Percentiles rank a stretch among this genome's conserved stretches.
Conservation (phyloP, 2,888 invertebrate species). For the Brachypalpus laphriformis region DNA sequence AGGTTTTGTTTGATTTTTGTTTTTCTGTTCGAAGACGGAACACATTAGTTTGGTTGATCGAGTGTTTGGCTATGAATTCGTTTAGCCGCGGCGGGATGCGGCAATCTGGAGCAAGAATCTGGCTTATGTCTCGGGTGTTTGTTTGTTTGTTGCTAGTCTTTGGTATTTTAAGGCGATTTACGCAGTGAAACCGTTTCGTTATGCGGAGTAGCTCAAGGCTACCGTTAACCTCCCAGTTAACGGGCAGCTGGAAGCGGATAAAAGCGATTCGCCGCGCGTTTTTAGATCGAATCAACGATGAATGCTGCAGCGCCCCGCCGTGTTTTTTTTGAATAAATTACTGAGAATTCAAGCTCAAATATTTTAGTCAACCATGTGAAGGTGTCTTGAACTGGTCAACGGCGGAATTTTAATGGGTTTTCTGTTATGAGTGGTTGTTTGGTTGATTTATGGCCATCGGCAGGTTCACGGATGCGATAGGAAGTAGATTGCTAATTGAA, state of each 20-base stretch:
- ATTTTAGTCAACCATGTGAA: conserved; percentile 18
- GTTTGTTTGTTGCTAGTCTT: conserved; percentile 11
- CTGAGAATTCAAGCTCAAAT: conserved; percentile 15
- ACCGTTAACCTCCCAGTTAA: too few species aligned
- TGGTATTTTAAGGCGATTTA: conserved; percentile 7
- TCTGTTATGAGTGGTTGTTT: too few species aligned
- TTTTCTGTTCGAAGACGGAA: not conserved
- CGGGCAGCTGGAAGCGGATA: not conserved
- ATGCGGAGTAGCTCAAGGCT: not conserved
- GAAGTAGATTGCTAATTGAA: not conserved
- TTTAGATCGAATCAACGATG: not conserved
- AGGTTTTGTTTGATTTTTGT: not conserved
- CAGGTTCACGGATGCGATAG: not conserved
- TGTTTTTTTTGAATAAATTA: conserved; percentile 17
- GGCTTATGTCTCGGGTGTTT: not conserved
- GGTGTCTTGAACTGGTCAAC: conserved; percentile 17
- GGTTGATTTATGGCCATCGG: not conserved
- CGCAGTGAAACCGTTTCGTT: conserved; percentile 1
- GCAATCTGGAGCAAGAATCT: not conserved
- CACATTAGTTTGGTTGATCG: not conserved
- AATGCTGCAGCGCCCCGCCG: not conserved
- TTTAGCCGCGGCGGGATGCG: not conserved
- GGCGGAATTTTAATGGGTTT: not conserved
- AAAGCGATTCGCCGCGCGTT: too few species aligned
- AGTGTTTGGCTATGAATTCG: not conserved